Evolutionary conservation across 37 sponge, comb jelly and placozoan species (phyloP).

Genomic region (Geodia barretti): DNA sequence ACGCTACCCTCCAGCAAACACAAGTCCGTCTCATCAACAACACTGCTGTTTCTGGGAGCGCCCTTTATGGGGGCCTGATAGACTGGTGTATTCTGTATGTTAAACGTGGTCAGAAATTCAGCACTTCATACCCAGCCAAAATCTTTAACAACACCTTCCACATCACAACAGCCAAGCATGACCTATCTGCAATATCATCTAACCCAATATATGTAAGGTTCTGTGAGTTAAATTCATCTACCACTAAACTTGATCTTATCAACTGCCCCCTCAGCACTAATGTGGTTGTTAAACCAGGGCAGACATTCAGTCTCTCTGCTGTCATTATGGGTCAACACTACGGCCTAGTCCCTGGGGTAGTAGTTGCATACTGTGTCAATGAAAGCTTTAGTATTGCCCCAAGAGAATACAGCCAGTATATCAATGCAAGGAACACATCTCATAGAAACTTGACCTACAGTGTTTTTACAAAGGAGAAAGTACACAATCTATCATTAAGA

Average conservation of each 20-base stretch:
- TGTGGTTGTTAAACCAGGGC: neutral
- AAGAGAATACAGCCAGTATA: neutral
- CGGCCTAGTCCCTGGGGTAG: neutral
- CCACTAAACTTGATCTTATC: too few species aligned
- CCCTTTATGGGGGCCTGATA: neutral
- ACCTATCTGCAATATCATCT: conserved; percentile 3
- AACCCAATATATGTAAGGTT: conserved; percentile 16
- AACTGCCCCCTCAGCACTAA: too few species aligned
- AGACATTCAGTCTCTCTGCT: neutral
- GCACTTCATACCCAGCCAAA: neutral
- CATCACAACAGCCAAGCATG: too few species aligned
- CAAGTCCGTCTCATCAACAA: neutral
- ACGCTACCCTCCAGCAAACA: too few species aligned
- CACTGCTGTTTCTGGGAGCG: neutral
- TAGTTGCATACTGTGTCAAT: neutral
- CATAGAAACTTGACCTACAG: neutral
- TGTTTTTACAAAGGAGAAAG: neutral
- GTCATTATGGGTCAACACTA: conserved; percentile 1
- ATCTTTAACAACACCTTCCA: neutral
- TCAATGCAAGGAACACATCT: neutral
- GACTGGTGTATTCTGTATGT: neutral
- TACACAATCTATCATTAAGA: neutral
- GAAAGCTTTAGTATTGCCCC: neutral
- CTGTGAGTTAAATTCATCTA: neutral
- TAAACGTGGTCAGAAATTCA: neutral